These are phyloP conservation scores for Chionis minor DNA, from an alignment of 2,113 vertebrate species.

Conservation along the genomic window DNA sequence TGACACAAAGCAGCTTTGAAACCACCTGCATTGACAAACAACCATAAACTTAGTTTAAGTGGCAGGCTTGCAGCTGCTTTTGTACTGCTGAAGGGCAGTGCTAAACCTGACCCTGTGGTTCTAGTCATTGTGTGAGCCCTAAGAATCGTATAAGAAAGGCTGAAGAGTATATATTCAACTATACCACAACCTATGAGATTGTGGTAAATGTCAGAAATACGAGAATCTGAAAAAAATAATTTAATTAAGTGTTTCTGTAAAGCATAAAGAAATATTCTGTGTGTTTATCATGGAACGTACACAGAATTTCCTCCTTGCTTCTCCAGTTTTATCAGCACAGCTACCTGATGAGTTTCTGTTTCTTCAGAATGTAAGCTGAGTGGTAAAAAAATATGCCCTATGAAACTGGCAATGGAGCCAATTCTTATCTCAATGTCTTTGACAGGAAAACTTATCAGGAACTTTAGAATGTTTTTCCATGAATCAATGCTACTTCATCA, in stretches of 20 bases:
- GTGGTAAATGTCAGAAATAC: background rate
- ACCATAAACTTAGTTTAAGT: background rate
- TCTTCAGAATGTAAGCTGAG: constrained; percentile 11
- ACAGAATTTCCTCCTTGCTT: background rate
- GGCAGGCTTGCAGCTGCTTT: background rate
- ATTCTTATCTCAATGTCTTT: constrained; percentile 54
- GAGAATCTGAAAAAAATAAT: background rate
- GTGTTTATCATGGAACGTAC: background rate
- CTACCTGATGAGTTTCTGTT: constrained; percentile 1
- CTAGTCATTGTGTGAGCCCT: background rate
- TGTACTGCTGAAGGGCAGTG: background rate
- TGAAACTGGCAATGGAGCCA: constrained; percentile 1
- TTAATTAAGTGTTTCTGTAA: background rate
- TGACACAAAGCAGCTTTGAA: background rate
- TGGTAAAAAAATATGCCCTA: background rate
- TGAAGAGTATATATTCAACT: background rate
- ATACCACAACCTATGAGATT: background rate
- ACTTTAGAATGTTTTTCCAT: constrained; percentile 9
- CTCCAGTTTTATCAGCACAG: background rate
- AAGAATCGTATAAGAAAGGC: background rate
- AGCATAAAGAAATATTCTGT: background rate
- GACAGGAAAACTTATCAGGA: constrained; percentile 34
- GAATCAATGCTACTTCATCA: constrained; percentile 32
- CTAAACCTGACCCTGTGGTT: background rate
- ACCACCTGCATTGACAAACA: background rate